phyloP scores from a whole-genome alignment of 2,113 vertebrate genomes.

The Shinisaurus crocodilurus region DNA sequence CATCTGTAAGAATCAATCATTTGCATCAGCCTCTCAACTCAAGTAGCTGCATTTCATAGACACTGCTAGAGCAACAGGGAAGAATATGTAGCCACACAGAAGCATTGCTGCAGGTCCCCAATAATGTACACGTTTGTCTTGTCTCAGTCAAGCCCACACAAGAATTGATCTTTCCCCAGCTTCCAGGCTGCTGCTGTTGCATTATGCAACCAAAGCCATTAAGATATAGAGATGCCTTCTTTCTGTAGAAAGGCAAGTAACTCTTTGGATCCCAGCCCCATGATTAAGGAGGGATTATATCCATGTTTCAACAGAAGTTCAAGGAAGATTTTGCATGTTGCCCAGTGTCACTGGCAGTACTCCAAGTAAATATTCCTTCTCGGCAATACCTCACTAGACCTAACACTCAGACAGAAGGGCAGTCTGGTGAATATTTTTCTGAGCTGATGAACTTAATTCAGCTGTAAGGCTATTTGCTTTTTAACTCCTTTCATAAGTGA shows the following conservation, averaged over 20 bases:
- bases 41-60: neutral
- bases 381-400: neutral
- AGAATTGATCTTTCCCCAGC: neutral
- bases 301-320: neutral
- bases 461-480: neutral
- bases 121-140: neutral
- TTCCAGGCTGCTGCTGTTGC: neutral
- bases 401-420: neutral
- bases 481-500: neutral
- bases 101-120: neutral
- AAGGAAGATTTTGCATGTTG: neutral
- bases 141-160: neutral
- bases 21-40: neutral
- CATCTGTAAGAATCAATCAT: neutral
- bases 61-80: neutral
- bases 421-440: neutral
- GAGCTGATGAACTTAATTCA: neutral
- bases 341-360: neutral
- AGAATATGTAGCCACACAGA: neutral
- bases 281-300: neutral
- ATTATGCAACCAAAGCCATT: neutral
- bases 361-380: neutral
- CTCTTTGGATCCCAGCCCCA: neutral
- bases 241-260: neutral
- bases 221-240: too few relatives aligned